Evolutionary conservation across 2,113 vertebrate species (phyloP).

Genomic region (Cololabis saira): DNA sequence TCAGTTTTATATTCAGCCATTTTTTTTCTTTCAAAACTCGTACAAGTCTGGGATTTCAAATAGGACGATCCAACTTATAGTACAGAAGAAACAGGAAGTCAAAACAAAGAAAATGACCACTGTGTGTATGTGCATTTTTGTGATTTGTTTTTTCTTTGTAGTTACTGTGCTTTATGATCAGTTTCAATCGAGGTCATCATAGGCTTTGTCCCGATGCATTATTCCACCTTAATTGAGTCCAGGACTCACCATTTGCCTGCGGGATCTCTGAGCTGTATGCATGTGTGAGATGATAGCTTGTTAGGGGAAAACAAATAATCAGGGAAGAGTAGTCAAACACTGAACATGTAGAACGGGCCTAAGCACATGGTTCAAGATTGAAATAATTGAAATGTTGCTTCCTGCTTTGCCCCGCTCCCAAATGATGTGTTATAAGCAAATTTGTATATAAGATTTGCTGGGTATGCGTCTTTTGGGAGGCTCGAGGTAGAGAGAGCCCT

Average conservation of each 20-base stretch:
- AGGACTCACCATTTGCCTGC: conserved; percentile 65
- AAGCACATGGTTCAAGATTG: conserved; percentile 38
- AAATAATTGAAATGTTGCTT: conserved; percentile 54
- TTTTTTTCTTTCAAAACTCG: conserved; percentile 46
- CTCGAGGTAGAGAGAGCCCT: conserved; percentile 66
- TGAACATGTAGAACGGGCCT: conserved; percentile 51
- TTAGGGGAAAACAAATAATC: conserved; percentile 73
- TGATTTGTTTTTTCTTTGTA: neutral
- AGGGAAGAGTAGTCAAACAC: conserved; percentile 61
- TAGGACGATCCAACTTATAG: conserved; percentile 14
- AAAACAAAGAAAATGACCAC: conserved; percentile 64
- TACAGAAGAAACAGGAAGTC: conserved; percentile 57
- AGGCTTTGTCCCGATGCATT: conserved; percentile 70
- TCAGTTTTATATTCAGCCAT: conserved; percentile 57
- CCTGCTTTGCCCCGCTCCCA: conserved; percentile 19
- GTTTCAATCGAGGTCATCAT: conserved; percentile 69
- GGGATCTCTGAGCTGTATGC: conserved; percentile 49
- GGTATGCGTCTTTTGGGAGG: conserved; percentile 41
- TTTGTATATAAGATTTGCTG: conserved; percentile 44
- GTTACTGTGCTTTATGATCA: conserved; percentile 67
- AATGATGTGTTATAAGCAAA: conserved; percentile 46
- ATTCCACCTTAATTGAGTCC: conserved; percentile 75
- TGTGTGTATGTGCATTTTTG: conserved; percentile 1
- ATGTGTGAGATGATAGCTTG: conserved; percentile 70
- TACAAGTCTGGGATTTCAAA: conserved; percentile 41